Base-by-base conservation (phyloP, 2,888 invertebrate genomes). In the Pomacea canaliculata region DNA sequence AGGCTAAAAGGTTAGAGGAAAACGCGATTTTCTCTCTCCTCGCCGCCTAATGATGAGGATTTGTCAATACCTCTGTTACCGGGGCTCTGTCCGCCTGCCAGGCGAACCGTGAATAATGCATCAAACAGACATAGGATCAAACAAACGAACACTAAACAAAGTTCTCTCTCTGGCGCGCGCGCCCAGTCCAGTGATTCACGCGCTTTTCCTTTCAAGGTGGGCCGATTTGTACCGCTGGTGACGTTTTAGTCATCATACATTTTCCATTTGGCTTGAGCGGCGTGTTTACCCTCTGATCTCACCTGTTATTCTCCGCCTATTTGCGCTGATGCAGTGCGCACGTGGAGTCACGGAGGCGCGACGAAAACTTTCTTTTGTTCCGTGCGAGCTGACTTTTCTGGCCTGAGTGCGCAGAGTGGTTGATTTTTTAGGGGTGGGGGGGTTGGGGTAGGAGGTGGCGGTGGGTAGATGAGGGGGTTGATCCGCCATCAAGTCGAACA, bases 231-330 rank as follows among this genome's bases (percentile, higher is more conserved):
- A 56, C 16, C 12, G 51, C 12, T 16, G 51, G 51, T 56, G 51
- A 56, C 51, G 51, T 56, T 71, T 71, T 69, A 63, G 62, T 63
- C 71, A 71, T 71, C 71, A 71, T 71, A 71, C 63, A 71, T 71
- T 71, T 71, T 71, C 71, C 71, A 60, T 63, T 19, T 63, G 71
- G 63, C 16, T 63, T 62, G 46, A 48, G 12, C 51, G 51, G 62
- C 63, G 62, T 63, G 48, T 71, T 49, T 63, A 48, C 49, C 63
- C 62, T 49, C 37, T 63, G 48, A n/a, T 46, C 62, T 56, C 68
- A 23, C 71, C 49, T 63, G 71, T 63, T 71, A 63, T 48, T 71
- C 63, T 23, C 62, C 49, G 71, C 71, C 49, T 71, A 63, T 71
- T 71, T 62, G 48, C 71, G 51, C 51, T 56, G 51, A 56, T 56